Conservation (phyloP, 2,888 invertebrate genomes). For the Notodonta ziczac region DNA sequence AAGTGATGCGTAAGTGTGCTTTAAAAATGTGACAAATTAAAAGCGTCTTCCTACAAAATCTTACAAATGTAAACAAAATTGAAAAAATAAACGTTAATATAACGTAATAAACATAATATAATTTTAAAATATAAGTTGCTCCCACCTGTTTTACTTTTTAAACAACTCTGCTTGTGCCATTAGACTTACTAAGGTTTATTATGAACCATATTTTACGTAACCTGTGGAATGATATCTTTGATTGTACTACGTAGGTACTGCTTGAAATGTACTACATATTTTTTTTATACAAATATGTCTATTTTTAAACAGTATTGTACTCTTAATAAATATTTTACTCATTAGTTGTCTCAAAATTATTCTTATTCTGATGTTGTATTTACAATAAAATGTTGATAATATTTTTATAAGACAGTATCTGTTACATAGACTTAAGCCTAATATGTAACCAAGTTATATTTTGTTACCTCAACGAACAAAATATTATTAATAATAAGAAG, state of each 20-base stretch:
- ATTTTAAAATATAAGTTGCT: slow-evolving; percentile 35
- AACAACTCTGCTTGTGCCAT: slow-evolving; percentile 63
- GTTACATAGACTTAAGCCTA: slow-evolving; percentile 46
- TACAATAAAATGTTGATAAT: slow-evolving; percentile 54
- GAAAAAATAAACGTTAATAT: slow-evolving; percentile 12
- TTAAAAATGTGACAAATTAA: slow-evolving; percentile 25
- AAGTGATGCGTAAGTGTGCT: slow-evolving; percentile 8
- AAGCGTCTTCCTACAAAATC: slow-evolving; percentile 62
- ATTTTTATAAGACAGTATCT: slow-evolving; percentile 63
- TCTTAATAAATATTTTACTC: slow-evolving; percentile 26
- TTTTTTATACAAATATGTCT: slow-evolving; percentile 43
- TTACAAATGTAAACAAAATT: slow-evolving; percentile 19
- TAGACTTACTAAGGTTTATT: slow-evolving; percentile 26
- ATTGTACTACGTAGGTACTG: slow-evolving; percentile 8
- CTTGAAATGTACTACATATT: slow-evolving; percentile 23
- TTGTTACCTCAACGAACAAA: slow-evolving; percentile 7
- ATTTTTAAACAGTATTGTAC: slow-evolving; percentile 38
- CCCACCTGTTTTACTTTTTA: slow-evolving; percentile 62
- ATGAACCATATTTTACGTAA: slow-evolving; percentile 15
- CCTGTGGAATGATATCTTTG: slow-evolving; percentile 40
- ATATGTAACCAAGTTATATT: slow-evolving; percentile 17
- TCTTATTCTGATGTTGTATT: slow-evolving; percentile 36
- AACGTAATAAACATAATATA: slow-evolving; percentile 39
- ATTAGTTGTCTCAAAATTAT: slow-evolving; percentile 29
- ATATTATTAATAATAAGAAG: background rate